Percentiles rank a stretch among this genome's conserved stretches.
These are phyloP conservation scores for Etheostoma spectabile DNA, from an alignment of 2,113 vertebrate genomes.

Conservation along the genomic window DNA sequence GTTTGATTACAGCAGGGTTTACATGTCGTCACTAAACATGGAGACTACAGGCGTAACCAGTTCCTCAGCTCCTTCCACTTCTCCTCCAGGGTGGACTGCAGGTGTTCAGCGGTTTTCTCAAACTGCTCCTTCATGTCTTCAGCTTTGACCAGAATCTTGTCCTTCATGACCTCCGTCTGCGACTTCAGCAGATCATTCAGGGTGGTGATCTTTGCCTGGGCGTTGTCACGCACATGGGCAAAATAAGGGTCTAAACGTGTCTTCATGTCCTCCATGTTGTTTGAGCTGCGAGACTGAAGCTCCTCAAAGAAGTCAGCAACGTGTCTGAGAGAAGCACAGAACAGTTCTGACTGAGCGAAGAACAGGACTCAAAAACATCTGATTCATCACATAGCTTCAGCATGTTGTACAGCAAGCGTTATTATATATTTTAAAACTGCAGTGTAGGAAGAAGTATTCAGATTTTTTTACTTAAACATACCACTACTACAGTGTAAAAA, in stretches of 20 bases:
- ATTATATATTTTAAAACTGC: not conserved
- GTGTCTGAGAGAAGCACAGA: conserved; percentile 54
- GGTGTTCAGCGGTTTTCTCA: conserved; percentile 41
- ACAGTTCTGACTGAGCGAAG: not conserved
- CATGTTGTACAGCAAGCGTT: not conserved
- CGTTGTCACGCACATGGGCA: conserved; percentile 71
- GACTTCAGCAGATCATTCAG: conserved; percentile 76
- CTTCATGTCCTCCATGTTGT: conserved; percentile 65
- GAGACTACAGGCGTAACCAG: conserved; percentile 67
- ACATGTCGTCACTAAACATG: conserved; percentile 17
- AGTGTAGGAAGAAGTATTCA: not conserved
- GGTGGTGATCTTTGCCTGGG: conserved; percentile 72
- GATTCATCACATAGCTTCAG: not conserved
- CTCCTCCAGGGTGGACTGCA: conserved; percentile 63
- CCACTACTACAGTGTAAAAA: not conserved
- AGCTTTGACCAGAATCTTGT: conserved; percentile 44
- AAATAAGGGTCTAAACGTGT: conserved; percentile 73
- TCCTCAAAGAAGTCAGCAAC: conserved; percentile 66
- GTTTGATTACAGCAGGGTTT: not conserved
- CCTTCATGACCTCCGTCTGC: conserved; percentile 65
- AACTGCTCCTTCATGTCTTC: conserved; percentile 67
- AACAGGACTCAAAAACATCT: not conserved
- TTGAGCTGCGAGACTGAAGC: conserved; percentile 55
- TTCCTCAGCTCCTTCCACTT: conserved; percentile 60
- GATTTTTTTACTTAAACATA: not conserved